Conservation (phyloP, 2,888 invertebrate genomes). For the Endotricha flammealis region DNA sequence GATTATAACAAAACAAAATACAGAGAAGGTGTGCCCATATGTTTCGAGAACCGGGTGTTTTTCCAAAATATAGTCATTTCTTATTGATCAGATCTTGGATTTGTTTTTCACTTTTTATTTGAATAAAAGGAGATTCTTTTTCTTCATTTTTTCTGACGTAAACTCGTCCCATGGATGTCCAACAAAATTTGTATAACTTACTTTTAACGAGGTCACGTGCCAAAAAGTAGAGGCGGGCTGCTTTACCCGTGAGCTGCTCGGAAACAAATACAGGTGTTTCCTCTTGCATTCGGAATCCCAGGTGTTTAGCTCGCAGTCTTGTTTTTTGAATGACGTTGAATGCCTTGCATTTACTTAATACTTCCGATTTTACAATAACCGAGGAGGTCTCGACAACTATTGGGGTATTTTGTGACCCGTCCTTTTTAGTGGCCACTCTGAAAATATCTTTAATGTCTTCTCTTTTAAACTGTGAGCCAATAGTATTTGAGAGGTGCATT, state of each 20-base stretch:
- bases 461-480: neutral
- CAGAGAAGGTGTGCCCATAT: too few relatives aligned
- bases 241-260: constrained; percentile 3
- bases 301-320: neutral
- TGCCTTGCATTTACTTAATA: too few relatives aligned
- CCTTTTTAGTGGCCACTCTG: neutral
- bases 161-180: neutral
- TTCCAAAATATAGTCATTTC: too few relatives aligned
- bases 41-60: too few relatives aligned
- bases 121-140: neutral
- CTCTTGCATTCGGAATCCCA: neutral
- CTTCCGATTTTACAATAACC: too few relatives aligned
- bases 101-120: neutral
- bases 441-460: neutral
- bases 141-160: neutral
- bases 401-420: neutral
- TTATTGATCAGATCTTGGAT: too few relatives aligned
- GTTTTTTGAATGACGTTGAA: neutral
- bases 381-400: neutral
- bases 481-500: neutral
- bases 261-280: neutral
- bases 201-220: neutral
- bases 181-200: constrained; percentile 1
- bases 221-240: neutral
- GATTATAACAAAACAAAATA: too few relatives aligned